Base-by-base conservation (phyloP, 2,113 vertebrate species). In the Eurystomus gularis region DNA sequence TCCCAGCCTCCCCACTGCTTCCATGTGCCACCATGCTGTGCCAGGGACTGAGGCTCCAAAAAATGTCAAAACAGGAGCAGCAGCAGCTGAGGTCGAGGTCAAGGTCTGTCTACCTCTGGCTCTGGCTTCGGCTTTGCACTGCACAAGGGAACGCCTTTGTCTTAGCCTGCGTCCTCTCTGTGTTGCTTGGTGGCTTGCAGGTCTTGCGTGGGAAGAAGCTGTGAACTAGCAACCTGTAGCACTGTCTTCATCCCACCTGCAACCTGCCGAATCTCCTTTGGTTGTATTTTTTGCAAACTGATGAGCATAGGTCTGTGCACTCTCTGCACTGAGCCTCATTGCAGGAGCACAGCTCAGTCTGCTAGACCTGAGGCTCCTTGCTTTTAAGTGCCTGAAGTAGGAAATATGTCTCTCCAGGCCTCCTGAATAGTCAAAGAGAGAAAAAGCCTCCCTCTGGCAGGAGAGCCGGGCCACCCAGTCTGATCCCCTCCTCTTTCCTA, bases 21-120 rank as follows among this genome's bases (percentile, higher is more conserved):
- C 51, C 33, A 35, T 0, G 0, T 8, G 3, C 66, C 13, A 2
- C 37, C 1, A 3, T 39, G 37, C 72, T 39, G 3, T 14, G 24
- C 14, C 0, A 4, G 13, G 11, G 24, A 81, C 14, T 6, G 17
- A 7, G 2, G 40, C 8, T 77, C 26, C 37, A 16, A 3, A 3
- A 81, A 77, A 58, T 0, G 1, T 29, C 31, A 35, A 4, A 3
- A 9, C 9, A 66, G 58, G 20, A 80, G 18, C 65, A 82, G 57
- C 57, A 73, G 9, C 77, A 84, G 9, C 29, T 85, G n/a, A 49
- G 40, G 55, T 68, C 0, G 0, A 76, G 42, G 49, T 77, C 46
- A 71, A 55, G 57, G 37, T 88, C 80, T 61, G 31, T 58, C 21
- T 61, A 2, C 14, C 26, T 60, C 64, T 57, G 46, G n/a, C 61